Conservation (phyloP, 2,113 vertebrate genomes). For the Glaucidium brasilianum region DNA sequence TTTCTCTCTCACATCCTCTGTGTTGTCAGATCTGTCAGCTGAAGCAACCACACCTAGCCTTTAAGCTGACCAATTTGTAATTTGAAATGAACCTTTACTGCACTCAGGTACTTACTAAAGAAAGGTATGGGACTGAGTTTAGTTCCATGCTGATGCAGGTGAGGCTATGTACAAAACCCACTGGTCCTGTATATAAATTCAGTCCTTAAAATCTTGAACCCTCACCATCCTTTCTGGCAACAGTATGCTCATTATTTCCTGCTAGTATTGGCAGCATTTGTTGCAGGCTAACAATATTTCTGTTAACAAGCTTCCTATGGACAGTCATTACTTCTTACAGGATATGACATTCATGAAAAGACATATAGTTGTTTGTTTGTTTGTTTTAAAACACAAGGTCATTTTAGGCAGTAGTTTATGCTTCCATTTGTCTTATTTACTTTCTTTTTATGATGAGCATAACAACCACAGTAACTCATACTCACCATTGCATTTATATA, state of each 20-base stretch:
- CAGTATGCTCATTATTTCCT: neutral
- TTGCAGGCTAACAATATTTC: neutral
- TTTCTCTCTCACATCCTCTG: neutral
- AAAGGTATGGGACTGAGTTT: neutral
- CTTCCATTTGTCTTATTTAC: neutral
- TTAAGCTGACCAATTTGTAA: neutral
- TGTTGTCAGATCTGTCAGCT: neutral
- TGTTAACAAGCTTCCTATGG: neutral
- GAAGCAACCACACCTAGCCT: neutral
- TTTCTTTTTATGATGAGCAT: neutral
- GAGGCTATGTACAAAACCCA: neutral
- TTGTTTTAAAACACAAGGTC: constrained; percentile 24
- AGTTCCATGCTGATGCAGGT: neutral
- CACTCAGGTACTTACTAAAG: neutral
- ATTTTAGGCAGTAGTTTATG: constrained; percentile 29
- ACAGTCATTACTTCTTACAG: constrained; percentile 32
- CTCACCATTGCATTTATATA: neutral
- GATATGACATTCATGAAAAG: neutral
- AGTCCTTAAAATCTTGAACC: neutral
- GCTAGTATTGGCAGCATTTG: neutral
- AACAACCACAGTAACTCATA: neutral
- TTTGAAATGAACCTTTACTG: neutral
- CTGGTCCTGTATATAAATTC: neutral
- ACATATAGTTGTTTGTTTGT: neutral
- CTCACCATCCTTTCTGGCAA: neutral